Base-by-base conservation (phyloP, 2,888 invertebrate genomes). In the Andrena trimmerana region DNA sequence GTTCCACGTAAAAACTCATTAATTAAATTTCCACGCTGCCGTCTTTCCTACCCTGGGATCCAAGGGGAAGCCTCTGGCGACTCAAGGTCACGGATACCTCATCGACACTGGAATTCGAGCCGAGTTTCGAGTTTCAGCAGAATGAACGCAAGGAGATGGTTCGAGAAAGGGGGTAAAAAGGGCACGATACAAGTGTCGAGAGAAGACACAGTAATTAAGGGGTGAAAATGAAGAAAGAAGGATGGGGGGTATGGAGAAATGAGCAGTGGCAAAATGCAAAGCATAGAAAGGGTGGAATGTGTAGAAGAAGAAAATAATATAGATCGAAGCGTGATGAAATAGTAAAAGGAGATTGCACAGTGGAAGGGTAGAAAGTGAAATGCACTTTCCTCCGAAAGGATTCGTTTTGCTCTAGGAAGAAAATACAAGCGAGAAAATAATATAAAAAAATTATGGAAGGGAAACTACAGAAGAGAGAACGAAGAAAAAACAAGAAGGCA, bases 111-210 rank as follows among this genome's bases (percentile, higher is more conserved):
- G 82, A 80, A 82, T 84, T 88, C 82, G 71, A 86, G 88, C 63
- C 69, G 81, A 72, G 87, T 86, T 74, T 87, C 86, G 81, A 83
- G 74, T 88, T 88, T 88, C 88, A 78, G 65, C 59, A 73, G 74
- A 78, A 87, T 77, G 73, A 80, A 74, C 78, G 72, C 70, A 67
- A 54, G 36, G 27, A 16, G 62, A 31, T 65, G 10, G 57, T 72
- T 73, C 70, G 48, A 66, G 42, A 27, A 67, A 71, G 57, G 16
- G 59, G 52, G 7, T n/a, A 16, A 52, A 62, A 57, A 29, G 57
- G 36, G 36, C 16, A 31, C 42, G 36, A 29, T 16, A 29, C 10
- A 10, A 48, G 24, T 2, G 7, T 0, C 29, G n/a, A n/a, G 27
- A 20, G 36, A 33, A 16, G 31, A n/a, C 13, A 13, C 20, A 2